A percentile compares a stretch with the other conserved stretches of the same genome.
Conservation (phyloP, 1,140 invertebrate genomes). For the Cylas formicarius region DNA sequence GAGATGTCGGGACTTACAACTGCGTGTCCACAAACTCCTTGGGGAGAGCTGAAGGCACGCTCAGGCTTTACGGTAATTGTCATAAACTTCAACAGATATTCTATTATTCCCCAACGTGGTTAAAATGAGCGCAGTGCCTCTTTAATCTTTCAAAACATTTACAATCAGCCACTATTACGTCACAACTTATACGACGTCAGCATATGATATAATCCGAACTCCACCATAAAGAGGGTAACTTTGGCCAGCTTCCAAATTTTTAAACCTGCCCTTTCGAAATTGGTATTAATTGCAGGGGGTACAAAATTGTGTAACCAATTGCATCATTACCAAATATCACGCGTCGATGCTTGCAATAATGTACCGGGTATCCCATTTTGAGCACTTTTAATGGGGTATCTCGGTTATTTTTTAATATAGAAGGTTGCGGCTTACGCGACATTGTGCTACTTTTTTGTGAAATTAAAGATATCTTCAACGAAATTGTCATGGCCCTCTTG, state of each 20-base stretch:
- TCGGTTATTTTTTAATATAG: no score
- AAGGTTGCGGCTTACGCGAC: no score
- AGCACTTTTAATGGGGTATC: no score
- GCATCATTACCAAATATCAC: no score
- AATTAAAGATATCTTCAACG: no score
- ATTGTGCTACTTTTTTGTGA: no score
- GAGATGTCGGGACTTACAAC: constrained; percentile 82
- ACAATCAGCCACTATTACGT: not conserved
- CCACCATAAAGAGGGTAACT: not conserved
- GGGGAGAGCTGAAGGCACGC: constrained; percentile 74
- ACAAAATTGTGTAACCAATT: no score
- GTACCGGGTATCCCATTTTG: no score
- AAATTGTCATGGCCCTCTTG: no score
- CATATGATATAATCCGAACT: not conserved
- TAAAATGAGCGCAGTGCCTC: not conserved
- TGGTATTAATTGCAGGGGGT: no score
- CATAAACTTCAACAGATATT: constrained; percentile 13
- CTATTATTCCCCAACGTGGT: not conserved
- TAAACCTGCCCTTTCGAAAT: not conserved
- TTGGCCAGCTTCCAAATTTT: not conserved
- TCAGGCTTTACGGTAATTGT: constrained; percentile 81
- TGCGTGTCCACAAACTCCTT: constrained; percentile 86
- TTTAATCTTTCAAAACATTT: not conserved
- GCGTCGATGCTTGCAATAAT: no score
- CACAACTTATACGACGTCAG: not conserved